Percentiles rank a stretch among this genome's conserved stretches.
Evolutionary conservation across 2,888 invertebrate species (phyloP).

Genomic region (Lumbricus terrestris): DNA sequence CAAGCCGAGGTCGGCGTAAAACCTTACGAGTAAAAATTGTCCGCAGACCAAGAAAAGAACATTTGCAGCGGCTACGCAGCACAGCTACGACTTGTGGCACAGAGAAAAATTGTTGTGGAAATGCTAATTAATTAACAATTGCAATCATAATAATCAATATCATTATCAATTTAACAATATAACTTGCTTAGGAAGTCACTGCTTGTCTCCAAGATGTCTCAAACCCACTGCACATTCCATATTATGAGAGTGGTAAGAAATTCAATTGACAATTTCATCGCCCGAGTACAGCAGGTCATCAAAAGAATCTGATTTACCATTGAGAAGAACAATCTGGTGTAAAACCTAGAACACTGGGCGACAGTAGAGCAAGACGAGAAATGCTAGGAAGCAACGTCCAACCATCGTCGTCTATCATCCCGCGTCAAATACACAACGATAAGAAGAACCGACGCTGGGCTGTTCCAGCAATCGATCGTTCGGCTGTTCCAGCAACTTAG

Average conservation of each 20-base stretch:
- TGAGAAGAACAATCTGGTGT: not conserved
- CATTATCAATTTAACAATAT: not conserved
- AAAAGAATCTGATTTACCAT: not conserved
- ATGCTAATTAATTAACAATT: not conserved
- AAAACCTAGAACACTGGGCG: not conserved
- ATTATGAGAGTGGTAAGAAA: not conserved
- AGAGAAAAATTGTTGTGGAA: too few species aligned
- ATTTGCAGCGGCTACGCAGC: not conserved
- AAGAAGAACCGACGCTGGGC: not conserved
- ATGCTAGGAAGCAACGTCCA: too few species aligned
- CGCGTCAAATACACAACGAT: not conserved
- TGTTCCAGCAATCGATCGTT: not conserved
- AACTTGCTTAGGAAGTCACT: not conserved
- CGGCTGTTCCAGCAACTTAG: not conserved
- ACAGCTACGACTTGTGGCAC: not conserved
- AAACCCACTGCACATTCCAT: not conserved
- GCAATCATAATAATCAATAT: not conserved
- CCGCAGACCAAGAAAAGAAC: not conserved
- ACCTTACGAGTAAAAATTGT: not conserved
- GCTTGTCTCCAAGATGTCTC: not conserved
- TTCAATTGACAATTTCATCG: not conserved
- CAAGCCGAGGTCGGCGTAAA: not conserved
- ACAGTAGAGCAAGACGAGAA: not conserved
- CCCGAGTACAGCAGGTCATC: not conserved
- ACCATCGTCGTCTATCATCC: too few species aligned